phyloP scores from a whole-genome alignment of 2,797 vertebrate species.

The Leuciscus waleckii region DNA sequence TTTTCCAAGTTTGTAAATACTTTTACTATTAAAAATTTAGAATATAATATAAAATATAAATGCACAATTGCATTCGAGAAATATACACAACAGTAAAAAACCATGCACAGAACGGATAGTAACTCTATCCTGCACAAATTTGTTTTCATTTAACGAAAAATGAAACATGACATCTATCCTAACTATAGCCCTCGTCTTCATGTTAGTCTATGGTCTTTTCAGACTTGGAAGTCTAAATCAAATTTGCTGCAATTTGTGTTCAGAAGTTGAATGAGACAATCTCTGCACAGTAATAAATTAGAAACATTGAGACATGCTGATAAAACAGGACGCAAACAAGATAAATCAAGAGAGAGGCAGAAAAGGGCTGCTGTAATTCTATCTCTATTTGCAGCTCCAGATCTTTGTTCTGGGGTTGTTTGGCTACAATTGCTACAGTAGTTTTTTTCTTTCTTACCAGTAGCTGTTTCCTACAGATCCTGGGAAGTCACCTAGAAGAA shows the following conservation, averaged over 20 bases:
- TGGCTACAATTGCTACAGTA: slow-evolving; percentile 11
- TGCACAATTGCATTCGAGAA: not conserved
- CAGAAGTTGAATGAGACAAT: slow-evolving; percentile 12
- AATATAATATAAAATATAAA: not conserved
- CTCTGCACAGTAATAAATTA: slow-evolving; percentile 56
- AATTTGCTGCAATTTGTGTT: slow-evolving; percentile 59
- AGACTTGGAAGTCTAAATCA: slow-evolving; percentile 58
- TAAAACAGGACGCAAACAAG: slow-evolving; percentile 53
- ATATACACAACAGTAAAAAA: not conserved
- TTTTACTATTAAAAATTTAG: too few species aligned
- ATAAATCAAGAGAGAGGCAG: slow-evolving; percentile 48
- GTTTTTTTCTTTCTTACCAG: slow-evolving; percentile 16
- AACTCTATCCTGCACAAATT: not conserved
- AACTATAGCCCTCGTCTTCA: slow-evolving; percentile 26
- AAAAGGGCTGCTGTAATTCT: slow-evolving; percentile 33
- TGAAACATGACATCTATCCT: not conserved
- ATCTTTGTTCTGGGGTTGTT: slow-evolving; percentile 42
- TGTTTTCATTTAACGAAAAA: not conserved
- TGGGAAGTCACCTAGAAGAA: not conserved
- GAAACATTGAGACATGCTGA: slow-evolving; percentile 56
- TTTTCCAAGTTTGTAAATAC: too few species aligned
- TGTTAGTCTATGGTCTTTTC: slow-evolving; percentile 55
- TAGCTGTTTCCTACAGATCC: not conserved
- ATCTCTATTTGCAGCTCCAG: slow-evolving; percentile 45
- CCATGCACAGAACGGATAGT: not conserved